A percentile compares a stretch with the other conserved stretches of the same genome.
Evolutionary conservation across 2,888 invertebrate genomes (phyloP).

Genomic region (Lepetodrilus schrolli): DNA sequence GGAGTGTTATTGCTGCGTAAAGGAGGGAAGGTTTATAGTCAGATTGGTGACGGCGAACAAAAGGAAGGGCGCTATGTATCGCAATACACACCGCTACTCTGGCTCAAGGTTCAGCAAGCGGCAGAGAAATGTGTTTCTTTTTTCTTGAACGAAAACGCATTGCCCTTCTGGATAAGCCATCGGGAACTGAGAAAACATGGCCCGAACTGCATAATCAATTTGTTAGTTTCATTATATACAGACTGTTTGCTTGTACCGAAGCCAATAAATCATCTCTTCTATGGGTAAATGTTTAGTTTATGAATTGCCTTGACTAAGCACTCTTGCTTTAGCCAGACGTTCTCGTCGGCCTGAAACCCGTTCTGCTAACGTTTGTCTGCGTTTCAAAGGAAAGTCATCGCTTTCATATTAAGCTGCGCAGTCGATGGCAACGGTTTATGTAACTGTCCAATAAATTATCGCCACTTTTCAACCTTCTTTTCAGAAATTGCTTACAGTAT

Average conservation of each 20-base stretch:
- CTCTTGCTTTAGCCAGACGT: no score
- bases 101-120: background rate
- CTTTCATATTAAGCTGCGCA: conserved; percentile 4
- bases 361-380: no score
- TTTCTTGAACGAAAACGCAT: conserved; percentile 18
- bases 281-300: conserved; percentile 9
- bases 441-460: conserved; percentile 21
- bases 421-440: conserved; percentile 21
- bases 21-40: background rate
- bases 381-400: background rate
- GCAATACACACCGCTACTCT: background rate
- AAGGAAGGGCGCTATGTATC: background rate
- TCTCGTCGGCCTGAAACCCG: no score
- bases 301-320: background rate
- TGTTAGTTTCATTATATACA: conserved; percentile 23
- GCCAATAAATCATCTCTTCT: background rate
- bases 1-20: background rate
- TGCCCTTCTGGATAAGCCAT: background rate
- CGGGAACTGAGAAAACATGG: background rate
- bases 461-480: conserved; percentile 7
- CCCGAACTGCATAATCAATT: conserved; percentile 14
- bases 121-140: background rate
- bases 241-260: conserved; percentile 25
- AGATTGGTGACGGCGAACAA: background rate
- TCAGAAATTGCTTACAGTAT: background rate